Evolutionary conservation across 1,140 invertebrate species (phyloP).

Genomic region (Littorina saxatilis): DNA sequence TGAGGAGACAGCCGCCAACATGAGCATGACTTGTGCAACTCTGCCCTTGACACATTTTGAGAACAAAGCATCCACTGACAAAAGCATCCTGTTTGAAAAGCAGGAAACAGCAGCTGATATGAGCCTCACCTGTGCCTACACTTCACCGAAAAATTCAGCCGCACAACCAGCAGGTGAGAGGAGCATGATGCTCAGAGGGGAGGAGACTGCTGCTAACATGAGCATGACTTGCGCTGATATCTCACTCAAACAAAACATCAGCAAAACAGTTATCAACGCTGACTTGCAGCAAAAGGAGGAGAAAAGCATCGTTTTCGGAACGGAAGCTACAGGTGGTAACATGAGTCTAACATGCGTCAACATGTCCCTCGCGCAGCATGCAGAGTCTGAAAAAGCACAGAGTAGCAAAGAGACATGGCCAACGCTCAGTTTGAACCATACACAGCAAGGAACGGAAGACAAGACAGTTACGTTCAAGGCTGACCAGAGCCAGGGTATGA

Average conservation of each 20-base stretch:
- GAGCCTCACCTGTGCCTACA: neutral
- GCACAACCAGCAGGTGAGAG: neutral
- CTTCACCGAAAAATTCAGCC: too few species aligned
- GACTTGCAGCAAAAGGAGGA: neutral
- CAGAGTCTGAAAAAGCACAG: too few species aligned
- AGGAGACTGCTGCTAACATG: slow-evolving; percentile 11
- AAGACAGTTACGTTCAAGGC: too few species aligned
- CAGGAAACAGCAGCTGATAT: slow-evolving; percentile 11
- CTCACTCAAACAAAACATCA: neutral
- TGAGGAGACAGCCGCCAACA: slow-evolving; percentile 1
- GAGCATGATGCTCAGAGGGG: neutral
- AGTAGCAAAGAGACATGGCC: too few species aligned
- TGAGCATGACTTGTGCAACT: neutral
- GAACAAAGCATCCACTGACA: neutral
- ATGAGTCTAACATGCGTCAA: slow-evolving; percentile 4
- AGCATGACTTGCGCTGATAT: slow-evolving; percentile 1
- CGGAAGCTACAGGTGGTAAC: slow-evolving; percentile 5
- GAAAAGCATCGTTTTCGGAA: slow-evolving; percentile 12
- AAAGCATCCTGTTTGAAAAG: neutral
- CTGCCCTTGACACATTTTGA: neutral
- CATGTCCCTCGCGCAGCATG: neutral
- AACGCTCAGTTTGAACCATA: too few species aligned
- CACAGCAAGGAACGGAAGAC: too few species aligned
- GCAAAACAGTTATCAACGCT: neutral
- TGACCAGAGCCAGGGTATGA: too few species aligned